Conservation (phyloP, 2,797 vertebrate species). For the Pseudopleuronectes americanus region DNA sequence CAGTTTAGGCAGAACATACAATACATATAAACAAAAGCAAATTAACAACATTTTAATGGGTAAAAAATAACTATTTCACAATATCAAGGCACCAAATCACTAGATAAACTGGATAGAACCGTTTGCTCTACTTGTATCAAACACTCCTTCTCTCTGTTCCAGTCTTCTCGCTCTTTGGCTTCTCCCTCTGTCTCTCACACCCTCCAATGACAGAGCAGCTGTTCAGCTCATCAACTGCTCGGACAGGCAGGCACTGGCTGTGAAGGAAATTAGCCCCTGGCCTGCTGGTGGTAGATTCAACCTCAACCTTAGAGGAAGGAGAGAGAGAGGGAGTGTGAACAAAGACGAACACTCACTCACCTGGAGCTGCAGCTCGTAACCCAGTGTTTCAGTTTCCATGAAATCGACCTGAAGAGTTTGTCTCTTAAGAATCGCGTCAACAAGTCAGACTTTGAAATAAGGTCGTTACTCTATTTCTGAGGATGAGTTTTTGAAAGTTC, state of each 20-base stretch:
- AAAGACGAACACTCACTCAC: constrained; percentile 2
- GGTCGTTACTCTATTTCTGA: not conserved
- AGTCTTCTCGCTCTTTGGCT: constrained; percentile 7
- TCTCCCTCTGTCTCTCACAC: constrained; percentile 26
- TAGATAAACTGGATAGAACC: too few relatives aligned
- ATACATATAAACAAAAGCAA: too few relatives aligned
- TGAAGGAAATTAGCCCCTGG: constrained; percentile 47
- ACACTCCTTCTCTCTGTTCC: not conserved
- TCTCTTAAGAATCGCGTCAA: not conserved
- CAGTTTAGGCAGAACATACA: not conserved
- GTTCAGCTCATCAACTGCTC: constrained; percentile 66
- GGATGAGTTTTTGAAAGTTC: constrained; percentile 10
- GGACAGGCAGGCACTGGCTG: constrained; percentile 56
- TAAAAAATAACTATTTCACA: too few relatives aligned
- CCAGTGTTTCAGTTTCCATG: not conserved
- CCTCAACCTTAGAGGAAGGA: not conserved
- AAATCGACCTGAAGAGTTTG: not conserved
- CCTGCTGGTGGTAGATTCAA: constrained; percentile 29
- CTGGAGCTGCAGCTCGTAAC: not conserved
- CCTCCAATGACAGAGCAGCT: constrained; percentile 61
- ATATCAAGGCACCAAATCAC: too few relatives aligned
- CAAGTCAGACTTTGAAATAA: not conserved
- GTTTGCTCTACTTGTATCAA: not conserved
- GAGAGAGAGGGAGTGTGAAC: constrained; percentile 4
- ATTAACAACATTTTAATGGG: too few relatives aligned